Evolutionary conservation across 1,140 invertebrate genomes (phyloP), one percentile per base, ranked within the genome.

Genomic region (Fopius arisanus): DNA sequence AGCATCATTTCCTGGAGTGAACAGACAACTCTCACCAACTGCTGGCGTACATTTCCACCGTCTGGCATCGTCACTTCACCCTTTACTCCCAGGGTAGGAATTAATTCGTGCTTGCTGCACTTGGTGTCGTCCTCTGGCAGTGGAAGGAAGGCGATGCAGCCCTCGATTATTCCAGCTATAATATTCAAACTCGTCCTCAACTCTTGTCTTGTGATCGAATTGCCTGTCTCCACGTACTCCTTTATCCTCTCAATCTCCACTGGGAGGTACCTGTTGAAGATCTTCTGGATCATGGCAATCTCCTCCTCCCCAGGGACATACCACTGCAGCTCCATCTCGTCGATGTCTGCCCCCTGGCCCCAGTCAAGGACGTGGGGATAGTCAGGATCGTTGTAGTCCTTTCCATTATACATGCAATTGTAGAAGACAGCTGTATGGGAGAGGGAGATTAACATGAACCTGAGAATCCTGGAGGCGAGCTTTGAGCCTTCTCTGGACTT

Each of bases 291-390:
- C 76, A 90, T 91, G 7, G 84, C 81, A 0, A 94, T 89, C 84
- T 97, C 96, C 69, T 92, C 90, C 21, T 90, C 83, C 21, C 86
- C 89, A 0, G 96, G 95, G 16, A 92, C 85, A 81, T 96, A 94
- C 94, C 94, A 97, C 43, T 93, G 86, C 1, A 96, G 87, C 6
- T 92, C 89, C 10, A 95, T 84, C 3, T 92, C 88, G 28, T 93
- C 86, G 3, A 94, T 80, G 78, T 94, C 86, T 10, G 91, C 90
- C 0, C 92, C 87, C 72, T 91, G 89, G 0, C 94, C 96, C 97
- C 96, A 98, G 75, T 96, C 92, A 9, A 92, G 92, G 16, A 96
- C 91, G 3, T 95, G 92, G 9, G 96, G 87, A 88, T 93, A 95
- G 65, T 94, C 91, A 1, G 91, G 91, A 65, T 90, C 88, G 65